Percentiles rank a stretch among this genome's conserved stretches.
These are phyloP conservation scores for Regulus satrapa DNA, from an alignment of 2,113 vertebrate species.

Conservation along the genomic window DNA sequence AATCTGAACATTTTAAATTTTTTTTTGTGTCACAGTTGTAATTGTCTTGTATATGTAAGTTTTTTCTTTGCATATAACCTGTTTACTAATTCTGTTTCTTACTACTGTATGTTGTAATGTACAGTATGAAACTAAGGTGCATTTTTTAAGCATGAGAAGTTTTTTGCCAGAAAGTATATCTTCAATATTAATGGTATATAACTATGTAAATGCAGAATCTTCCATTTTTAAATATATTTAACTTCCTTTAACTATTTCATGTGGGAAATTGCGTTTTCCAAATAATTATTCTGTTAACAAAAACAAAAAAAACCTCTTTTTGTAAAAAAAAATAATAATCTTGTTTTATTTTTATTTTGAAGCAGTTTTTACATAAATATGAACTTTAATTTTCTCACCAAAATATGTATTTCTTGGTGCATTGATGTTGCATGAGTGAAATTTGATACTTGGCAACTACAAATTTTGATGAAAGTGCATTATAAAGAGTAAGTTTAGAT, in stretches of 20 bases:
- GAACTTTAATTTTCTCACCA: conserved; percentile 45
- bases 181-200: conserved; percentile 55
- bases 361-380: conserved; percentile 49
- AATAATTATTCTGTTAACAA: conserved; percentile 14
- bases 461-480: conserved; percentile 48
- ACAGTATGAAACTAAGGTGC: conserved; percentile 77
- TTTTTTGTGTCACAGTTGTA: conserved; percentile 82
- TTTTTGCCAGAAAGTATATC: conserved; percentile 68
- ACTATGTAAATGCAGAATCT: conserved; percentile 67
- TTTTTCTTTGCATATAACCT: conserved; percentile 79
- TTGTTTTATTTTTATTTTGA: conserved; percentile 50
- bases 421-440: conserved; percentile 49
- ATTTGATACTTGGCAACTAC: conserved; percentile 55
- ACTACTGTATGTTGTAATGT: conserved; percentile 81
- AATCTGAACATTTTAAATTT: conserved; percentile 70
- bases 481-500: conserved; percentile 41
- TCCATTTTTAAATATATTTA: conserved; percentile 76
- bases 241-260: conserved; percentile 52
- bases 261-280: conserved; percentile 19
- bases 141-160: conserved; percentile 85
- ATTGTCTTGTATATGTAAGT: conserved; percentile 81
- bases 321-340: background rate
- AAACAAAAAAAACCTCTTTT: background rate
- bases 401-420: conserved; percentile 44
- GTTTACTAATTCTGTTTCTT: conserved; percentile 75